phyloP scores from a whole-genome alignment of 2,113 vertebrate species.

The Thryonomys swinderianus region DNA sequence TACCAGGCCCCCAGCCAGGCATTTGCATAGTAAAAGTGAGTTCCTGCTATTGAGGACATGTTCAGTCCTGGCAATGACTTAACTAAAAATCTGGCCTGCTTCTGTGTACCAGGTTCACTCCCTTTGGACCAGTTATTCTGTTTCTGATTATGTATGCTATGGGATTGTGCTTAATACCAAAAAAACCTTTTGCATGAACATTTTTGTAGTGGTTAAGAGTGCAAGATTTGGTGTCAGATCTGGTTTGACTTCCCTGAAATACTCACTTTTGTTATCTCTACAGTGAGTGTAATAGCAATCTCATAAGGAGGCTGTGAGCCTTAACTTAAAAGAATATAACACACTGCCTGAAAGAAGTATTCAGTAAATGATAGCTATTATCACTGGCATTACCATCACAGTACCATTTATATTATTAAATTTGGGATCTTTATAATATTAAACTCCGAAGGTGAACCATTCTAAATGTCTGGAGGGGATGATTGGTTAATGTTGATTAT shows the following conservation, averaged over 20 bases:
- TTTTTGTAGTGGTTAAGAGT: background rate
- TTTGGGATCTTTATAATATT: background rate
- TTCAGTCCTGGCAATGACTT: background rate
- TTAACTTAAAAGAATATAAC: background rate
- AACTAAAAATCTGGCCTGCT: background rate
- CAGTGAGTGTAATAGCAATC: background rate
- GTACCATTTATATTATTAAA: background rate
- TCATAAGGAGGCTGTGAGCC: background rate
- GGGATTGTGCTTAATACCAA: background rate
- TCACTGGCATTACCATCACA: background rate
- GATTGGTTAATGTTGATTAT: background rate
- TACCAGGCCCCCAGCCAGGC: background rate
- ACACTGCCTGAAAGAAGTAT: background rate
- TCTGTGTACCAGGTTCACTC: background rate
- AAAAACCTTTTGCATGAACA: background rate
- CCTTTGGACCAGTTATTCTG: background rate
- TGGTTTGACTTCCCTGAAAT: background rate
- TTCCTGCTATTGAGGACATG: fast-evolving
- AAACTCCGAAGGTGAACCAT: background rate
- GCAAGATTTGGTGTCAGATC: background rate
- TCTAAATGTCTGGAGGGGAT: background rate
- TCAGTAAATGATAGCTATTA: background rate
- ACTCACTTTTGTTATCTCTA: background rate
- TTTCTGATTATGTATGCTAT: background rate
- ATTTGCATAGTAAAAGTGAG: background rate